Conservation (phyloP, 2,113 vertebrate genomes). For the Neodon shergylaensis region DNA sequence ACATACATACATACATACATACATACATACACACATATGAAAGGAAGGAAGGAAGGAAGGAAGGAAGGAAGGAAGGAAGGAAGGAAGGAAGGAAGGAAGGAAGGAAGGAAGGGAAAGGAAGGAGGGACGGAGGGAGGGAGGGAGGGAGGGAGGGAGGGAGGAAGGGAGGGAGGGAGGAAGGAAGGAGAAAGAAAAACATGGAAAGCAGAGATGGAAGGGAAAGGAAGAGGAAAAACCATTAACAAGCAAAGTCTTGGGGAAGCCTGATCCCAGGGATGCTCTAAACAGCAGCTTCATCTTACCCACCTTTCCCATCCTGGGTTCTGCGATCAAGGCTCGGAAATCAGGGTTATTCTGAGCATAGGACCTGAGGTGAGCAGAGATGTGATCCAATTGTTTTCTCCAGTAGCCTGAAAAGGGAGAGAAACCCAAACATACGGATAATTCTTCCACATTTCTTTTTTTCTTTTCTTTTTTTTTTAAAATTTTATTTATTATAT, state of each 20-base stretch:
- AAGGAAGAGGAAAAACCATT: background rate
- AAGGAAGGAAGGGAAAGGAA: too few species aligned
- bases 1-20: too few species aligned
- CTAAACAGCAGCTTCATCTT: background rate
- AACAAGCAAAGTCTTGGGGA: background rate
- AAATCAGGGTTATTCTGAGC: constrained; percentile 94
- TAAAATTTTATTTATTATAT: too few species aligned
- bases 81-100: too few species aligned
- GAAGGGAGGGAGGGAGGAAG: too few species aligned
- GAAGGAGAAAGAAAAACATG: background rate
- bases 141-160: too few species aligned
- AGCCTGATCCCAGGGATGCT: background rate
- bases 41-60: too few species aligned
- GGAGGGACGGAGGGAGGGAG: too few species aligned
- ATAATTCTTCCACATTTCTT: background rate
- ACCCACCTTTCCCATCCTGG: constrained; percentile 94
- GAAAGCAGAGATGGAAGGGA: background rate
- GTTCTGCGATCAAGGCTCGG: constrained; percentile 93
- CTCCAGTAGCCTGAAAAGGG: constrained; percentile 94
- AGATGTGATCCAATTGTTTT: constrained; percentile 96
- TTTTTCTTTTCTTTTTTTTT: too few species aligned
- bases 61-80: too few species aligned
- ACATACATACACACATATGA: too few species aligned
- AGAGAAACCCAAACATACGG: background rate
- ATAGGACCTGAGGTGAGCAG: constrained; percentile 93